Base-by-base conservation (phyloP, 2,888 invertebrate genomes). In the Orgyia antiqua region DNA sequence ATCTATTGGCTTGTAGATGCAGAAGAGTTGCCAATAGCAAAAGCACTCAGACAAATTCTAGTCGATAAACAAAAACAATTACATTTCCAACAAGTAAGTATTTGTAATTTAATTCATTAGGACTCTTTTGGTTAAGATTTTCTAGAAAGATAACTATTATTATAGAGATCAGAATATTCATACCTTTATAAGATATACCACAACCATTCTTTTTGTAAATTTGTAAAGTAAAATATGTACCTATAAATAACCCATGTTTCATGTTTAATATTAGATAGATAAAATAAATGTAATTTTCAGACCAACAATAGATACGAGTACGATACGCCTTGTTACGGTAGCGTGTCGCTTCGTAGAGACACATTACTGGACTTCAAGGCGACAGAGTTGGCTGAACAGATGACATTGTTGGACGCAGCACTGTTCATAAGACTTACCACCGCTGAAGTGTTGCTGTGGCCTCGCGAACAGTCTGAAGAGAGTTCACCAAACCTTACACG, bases 381-480 rank as follows among this genome's bases (percentile, higher is more conserved):
- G 17, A 91, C 94, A 47, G 96, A 96, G 58, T 91, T 99, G 24
- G 99, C 99, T 10, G 98, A 98, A 70, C 99, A 99, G 87, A 98
- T 99, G 97, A 99, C 99, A 0, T 72, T 97, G 25, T 78, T 99
- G 20, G 99, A 99, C 78, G 95, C 98, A 1, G 95, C 97, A 56
- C 87, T 99, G 25, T 99, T 99, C 77, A 93, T 95, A 71, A 94
- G 96, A 66, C 97, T 99, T 55, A 98, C 99, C 80, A 96, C 98
- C 41, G 97, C 98, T 0, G 99, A 99, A 86, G 95, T 99, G 42
- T 86, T 99, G 46, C 92, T 97, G 53, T 99, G 98, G 98, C 96
- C 98, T 19, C 93, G 96, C 62, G 97, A 99, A 71, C 99, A 99
- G 78, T 96, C 95, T 47, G 99, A 99, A 75, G 98, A 98, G 68